Evolutionary conservation across 92 coral and sea anemone genomes (phyloP), one percentile per base, ranked within the genome.

Genomic region (Galaxea fascicularis): DNA sequence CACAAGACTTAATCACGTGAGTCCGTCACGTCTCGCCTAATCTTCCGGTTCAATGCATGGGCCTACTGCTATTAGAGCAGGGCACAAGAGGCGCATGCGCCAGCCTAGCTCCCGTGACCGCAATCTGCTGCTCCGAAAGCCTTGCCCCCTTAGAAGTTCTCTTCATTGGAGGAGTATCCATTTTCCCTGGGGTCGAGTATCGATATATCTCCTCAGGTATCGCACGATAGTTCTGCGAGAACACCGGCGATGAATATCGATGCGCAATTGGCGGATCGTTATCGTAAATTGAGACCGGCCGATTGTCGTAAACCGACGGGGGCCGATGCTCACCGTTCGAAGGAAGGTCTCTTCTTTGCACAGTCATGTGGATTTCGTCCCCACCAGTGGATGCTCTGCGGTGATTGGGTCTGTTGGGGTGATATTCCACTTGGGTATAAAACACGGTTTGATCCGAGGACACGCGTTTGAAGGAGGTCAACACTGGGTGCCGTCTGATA

Each of bases 321-420:
- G 98, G 95, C 31, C 95, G 92, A 39, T 80, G 80, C 15, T 92
- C 93, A 9, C 90, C 29, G 65, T 69, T 85, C 21, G 91, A 54
- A 22, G 64, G 57, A 20, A 45, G 18, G 8, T 77, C 74, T 26
- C 70, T 57, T 70, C 78, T 78, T 20, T 85, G 78, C 17, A 41
- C 56, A 20, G 67, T 64, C 59, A 77, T 39, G 30, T 76, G 89
- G 31, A 77, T 53, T 18, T 82, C 89, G 12, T 87, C 90, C 15
- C 91, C 92, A 0, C 98, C 98, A 27, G 93, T 92, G 3, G 98
- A 94, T 4, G 98, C 98, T 30, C 98, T 86, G 41, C 98, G 81
- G 35, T 92, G 93, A 21, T 79, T 62, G 25, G 58, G 14, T 8
- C 18, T 44, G 54, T 52, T 35, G 12, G 88, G 74, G 49, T 73